Evolutionary conservation across 2,113 vertebrate genomes (phyloP).

Genomic region (Progne subis): DNA sequence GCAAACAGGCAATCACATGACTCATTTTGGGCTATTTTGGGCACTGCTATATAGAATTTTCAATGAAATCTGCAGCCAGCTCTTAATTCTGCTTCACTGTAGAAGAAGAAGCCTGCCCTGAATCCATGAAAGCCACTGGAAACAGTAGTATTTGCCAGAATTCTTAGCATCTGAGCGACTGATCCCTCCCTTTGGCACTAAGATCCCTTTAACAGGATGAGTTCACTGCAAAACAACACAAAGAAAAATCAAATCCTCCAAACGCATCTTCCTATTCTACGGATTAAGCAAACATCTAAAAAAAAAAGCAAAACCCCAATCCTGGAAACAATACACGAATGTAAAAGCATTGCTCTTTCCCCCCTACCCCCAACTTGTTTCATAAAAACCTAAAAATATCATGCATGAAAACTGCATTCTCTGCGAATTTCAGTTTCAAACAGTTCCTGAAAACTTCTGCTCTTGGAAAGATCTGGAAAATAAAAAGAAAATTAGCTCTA

Average conservation of each 20-base stretch:
- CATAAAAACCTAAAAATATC: background rate
- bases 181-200: background rate
- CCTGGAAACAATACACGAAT: background rate
- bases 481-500: background rate
- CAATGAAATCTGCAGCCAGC: background rate
- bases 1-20: background rate
- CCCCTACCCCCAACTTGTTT: fast-evolving
- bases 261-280: background rate
- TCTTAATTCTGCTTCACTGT: background rate
- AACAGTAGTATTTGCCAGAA: background rate
- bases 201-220: background rate
- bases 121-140: background rate
- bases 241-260: background rate
- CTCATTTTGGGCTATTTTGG: background rate
- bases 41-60: background rate
- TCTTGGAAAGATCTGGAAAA: background rate
- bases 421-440: background rate
- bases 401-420: background rate
- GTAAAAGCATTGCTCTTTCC: background rate
- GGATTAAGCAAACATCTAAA: background rate
- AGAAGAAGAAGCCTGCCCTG: background rate
- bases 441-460: background rate
- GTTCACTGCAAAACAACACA: background rate
- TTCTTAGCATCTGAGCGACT: background rate
- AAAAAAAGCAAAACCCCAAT: background rate